These are phyloP conservation scores for Equus quagga DNA, from an alignment of 2,113 vertebrate genomes.

Conservation along the genomic window DNA sequence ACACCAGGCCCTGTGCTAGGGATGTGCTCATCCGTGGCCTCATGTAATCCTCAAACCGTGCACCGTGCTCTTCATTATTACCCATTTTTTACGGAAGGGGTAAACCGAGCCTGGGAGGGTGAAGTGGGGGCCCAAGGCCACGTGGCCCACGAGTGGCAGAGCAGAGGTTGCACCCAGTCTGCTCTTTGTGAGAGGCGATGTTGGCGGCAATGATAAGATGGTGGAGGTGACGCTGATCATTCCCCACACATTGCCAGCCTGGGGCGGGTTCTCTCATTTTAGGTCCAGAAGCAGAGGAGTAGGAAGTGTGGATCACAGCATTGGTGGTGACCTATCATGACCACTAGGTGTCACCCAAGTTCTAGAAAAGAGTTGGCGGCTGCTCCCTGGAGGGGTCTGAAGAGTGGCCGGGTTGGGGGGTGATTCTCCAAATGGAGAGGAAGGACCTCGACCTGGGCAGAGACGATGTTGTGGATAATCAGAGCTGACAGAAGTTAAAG, in stretches of 20 bases:
- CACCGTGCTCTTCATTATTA: neutral
- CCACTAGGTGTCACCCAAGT: conserved; percentile 67
- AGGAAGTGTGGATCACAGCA: rapidly evolving
- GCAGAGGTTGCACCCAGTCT: neutral
- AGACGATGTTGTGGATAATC: neutral
- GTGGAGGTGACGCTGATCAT: rapidly evolving
- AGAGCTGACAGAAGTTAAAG: neutral
- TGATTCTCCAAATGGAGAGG: neutral
- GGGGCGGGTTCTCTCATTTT: too few species aligned
- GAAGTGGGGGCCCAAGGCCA: neutral
- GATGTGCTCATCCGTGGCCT: neutral
- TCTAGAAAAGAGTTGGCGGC: neutral
- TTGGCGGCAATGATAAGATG: neutral
- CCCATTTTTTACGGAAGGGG: neutral
- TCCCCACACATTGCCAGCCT: neutral
- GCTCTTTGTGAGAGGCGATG: neutral
- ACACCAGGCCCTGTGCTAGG: neutral
- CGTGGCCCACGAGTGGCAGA: rapidly evolving
- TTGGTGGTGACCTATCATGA: neutral
- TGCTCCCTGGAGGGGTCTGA: too few species aligned
- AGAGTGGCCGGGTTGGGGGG: rapidly evolving
- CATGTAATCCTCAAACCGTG: neutral
- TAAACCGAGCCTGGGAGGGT: rapidly evolving
- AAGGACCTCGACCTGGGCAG: neutral
- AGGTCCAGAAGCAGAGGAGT: neutral